phyloP scores from a whole-genome alignment of 2,888 invertebrate species.

The Steinernema carpocapsae region DNA sequence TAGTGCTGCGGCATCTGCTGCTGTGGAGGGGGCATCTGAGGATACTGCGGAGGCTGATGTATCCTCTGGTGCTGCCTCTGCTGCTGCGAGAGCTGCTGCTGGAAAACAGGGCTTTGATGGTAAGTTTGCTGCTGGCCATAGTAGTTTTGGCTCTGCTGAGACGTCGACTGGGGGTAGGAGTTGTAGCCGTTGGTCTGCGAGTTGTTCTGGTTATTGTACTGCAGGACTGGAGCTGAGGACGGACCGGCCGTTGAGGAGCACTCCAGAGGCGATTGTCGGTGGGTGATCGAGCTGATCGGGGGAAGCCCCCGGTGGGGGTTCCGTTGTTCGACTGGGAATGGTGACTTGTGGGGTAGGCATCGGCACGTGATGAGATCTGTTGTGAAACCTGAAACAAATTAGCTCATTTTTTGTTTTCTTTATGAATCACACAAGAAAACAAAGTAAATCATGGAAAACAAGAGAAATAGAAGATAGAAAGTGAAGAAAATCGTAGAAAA shows the following conservation, averaged over 20 bases:
- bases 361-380: neutral
- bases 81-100: neutral
- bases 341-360: neutral
- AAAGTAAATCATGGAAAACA: too few relatives aligned
- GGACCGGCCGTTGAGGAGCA: neutral
- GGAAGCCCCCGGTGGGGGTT: neutral
- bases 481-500: too few relatives aligned
- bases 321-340: neutral
- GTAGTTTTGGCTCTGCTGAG: neutral
- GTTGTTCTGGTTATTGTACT: neutral
- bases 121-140: neutral
- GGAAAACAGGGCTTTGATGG: neutral
- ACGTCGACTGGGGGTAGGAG: neutral
- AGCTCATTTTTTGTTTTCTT: too few relatives aligned
- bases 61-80: neutral
- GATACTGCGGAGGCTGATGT: neutral
- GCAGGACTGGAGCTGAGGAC: neutral
- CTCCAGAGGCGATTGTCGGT: slow-evolving; percentile 15
- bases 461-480: too few relatives aligned
- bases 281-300: slow-evolving; percentile 9
- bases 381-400: neutral
- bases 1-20: slow-evolving; percentile 3
- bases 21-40: neutral
- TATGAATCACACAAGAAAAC: too few relatives aligned
- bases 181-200: neutral